Base-by-base conservation (phyloP, 2,797 vertebrate genomes). In the Crenuchus spilurus region DNA sequence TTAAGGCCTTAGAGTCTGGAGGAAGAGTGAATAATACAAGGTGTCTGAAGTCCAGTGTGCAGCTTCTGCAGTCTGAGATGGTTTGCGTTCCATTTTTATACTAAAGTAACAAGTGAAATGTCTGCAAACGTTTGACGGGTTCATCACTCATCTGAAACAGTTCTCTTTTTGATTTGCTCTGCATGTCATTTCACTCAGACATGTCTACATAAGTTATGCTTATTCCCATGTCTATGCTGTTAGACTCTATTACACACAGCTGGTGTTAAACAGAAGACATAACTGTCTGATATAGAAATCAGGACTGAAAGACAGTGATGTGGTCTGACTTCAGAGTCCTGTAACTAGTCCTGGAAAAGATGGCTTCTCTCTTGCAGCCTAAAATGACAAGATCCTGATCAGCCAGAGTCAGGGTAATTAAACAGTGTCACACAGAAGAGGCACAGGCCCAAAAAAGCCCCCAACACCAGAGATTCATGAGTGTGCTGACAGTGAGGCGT, bases 251-350 rank as follows among this genome's bases (percentile, higher is more conserved):
- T 16, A 7, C 18, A 44, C n/a, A n/a, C n/a, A n/a, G n/a, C n/a
- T n/a, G n/a, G n/a, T n/a, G n/a, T n/a, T n/a, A n/a, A n/a, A n/a
- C 51, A 63, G 52, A 49, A 22, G 46, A 49, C 46, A 10, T 22
- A 49, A 49, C n/a, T 20, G 46, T 49, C 46, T 20, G 46, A 22
- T 20, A 49, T 8, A 20, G 55, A 35, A 35, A 20, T 31, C 28
- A n/a, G 28, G 28, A 7, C 4, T 31, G 52, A n/a, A 55, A 55
- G 26, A 55, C 30, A 10, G n/a, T 57, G 10, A 35, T 6, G 46
- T 49, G 46, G 20, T 49, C 46, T 49, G n/a, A 49, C 46, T 22
- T 49, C 7, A 24, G 16, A 14, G 7, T 37, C 55, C 55, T 37
- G 30, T n/a, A 20, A 33, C 31, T 18, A 8, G 7, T 37, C 18